Base-by-base conservation (phyloP, 2,888 invertebrate genomes). In the Amiota minor region DNA sequence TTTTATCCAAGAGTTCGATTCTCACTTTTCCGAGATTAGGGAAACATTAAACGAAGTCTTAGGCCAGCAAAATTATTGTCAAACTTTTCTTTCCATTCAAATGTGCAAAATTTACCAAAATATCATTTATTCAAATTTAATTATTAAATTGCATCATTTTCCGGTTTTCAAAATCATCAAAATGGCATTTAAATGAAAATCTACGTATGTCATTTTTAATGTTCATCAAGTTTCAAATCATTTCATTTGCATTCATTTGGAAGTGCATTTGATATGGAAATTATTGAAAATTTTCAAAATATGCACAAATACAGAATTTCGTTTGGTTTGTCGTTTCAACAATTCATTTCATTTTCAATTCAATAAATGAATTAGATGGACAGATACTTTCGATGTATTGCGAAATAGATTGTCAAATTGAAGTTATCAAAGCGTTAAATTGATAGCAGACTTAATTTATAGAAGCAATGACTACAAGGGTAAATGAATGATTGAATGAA, bases 401-500 rank as follows among this genome's bases (percentile, higher is more conserved):
- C 11, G 6, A 74, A 77, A 71, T 78, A 71, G 74, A 72, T 80
- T 50, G 77, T 55, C 75, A 77, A 83, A 82, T 81, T 80, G 77
- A 71, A 78, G 72, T 77, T 78, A 77, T 68, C 75, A 77, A 77
- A 78, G 77, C 85, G 79, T 80, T 76, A 77, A 84, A 82, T 79
- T 74, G 79, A 80, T 68, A 80, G 74, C 76, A 77, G 72, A 68
- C 46, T 16, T 49, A 18, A 59, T 53, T 53, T 53, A 53, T 53
- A 14, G n/a, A 16, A 16, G 53, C 14, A 53, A 16, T n/a, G 53
- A 16, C 14, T n/a, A n/a, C n/a, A n/a, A n/a, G n/a, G n/a, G n/a
- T 53, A 8, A 16, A 9, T 53, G 35, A 59, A 59, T 9, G 59
- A 59, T n/a, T 56, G 23, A 23, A 1, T 23, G 23, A 23, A 23